Evolutionary conservation across 2,888 invertebrate species (phyloP), one percentile per base, ranked within the genome.

Genomic region (Oscheius sp.): DNA sequence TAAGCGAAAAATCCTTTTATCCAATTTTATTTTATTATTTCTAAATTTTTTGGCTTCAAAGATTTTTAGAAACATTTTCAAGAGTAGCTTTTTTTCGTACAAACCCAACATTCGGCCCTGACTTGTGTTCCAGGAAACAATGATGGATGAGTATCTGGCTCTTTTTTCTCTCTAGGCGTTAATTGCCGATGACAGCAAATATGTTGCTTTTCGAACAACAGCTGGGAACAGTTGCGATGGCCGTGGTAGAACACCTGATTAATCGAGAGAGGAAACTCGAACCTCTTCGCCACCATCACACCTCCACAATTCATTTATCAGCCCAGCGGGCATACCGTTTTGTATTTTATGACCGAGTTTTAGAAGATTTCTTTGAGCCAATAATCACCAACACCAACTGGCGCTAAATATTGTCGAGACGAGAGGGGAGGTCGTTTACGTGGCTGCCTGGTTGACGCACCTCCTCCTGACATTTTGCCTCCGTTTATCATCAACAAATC

Each of bases 171-270:
- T n/a, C 21, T 25, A 13, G 23, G 23, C 21, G 61, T 61, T 61
- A 61, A 61, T 61, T 61, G 61, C 41, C 23, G 66, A 12, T 61
- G 61, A 61, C 61, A 61, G 61, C 35, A 66, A 66, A 66, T 66
- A 66, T 66, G 66, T 66, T 66, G 66, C 66, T 66, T 66, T 66
- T 35, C 35, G 52, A 66, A 66, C 66, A 66, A 52, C 66, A 66
- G 66, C 66, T 66, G 66, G 66, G 52, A 66, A 66, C 66, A 66
- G 66, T 66, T 66, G 64, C 13, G 64, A 25, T 12, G n/a, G n/a
- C 58, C 27, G 45, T 66, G 61, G 61, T 43, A 49, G 66, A 66
- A 66, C 66, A 52, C 52, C 66, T 66, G 66, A 66, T 66, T 66
- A 66, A 66, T 66, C 61, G 61, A 7, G 21, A 23, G 46, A 18